Conservation (phyloP, 37 sponge, comb jelly and placozoan species). For the Chondrosia reniformis region DNA sequence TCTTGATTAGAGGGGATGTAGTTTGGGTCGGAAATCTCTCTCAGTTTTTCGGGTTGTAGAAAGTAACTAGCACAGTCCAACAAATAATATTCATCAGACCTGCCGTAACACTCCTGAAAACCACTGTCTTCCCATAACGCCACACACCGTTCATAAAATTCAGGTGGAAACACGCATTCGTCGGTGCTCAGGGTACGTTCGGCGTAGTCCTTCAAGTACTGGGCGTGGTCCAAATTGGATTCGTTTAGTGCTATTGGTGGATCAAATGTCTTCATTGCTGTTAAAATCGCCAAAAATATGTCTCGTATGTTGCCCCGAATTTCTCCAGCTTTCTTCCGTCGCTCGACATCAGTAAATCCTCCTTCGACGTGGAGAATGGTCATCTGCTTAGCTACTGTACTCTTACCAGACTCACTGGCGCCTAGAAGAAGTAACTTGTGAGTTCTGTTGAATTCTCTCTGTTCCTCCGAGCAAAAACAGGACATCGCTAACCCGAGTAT, state of each 20-base stretch:
- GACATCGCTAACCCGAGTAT: too few species aligned
- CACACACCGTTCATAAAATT: conserved; percentile 55
- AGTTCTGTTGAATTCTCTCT: not conserved
- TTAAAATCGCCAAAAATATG: too few species aligned
- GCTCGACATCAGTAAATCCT: not conserved
- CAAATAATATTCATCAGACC: conserved; percentile 92
- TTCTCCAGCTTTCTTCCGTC: too few species aligned
- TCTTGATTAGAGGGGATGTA: conserved; percentile 82
- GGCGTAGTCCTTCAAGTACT: too few species aligned
- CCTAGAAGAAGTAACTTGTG: conserved; percentile 38
- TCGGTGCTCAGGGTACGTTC: too few species aligned
- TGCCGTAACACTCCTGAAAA: conserved; percentile 53
- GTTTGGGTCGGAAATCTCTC: conserved; percentile 45
- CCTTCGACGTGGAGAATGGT: conserved; percentile 9
- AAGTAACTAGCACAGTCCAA: conserved; percentile 92
- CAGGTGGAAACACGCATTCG: too few species aligned
- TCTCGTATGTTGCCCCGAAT: too few species aligned
- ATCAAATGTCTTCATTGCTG: too few species aligned
- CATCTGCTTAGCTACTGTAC: conserved; percentile 98
- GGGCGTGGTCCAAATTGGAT: too few species aligned
- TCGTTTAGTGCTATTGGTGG: too few species aligned
- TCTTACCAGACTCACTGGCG: conserved; percentile 97
- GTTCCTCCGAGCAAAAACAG: too few species aligned
- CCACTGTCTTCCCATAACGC: conserved; percentile 77
- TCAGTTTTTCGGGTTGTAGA: conserved; percentile 59